Evolutionary conservation across 2,888 invertebrate genomes (phyloP).

Genomic region (Apamea anceps): DNA sequence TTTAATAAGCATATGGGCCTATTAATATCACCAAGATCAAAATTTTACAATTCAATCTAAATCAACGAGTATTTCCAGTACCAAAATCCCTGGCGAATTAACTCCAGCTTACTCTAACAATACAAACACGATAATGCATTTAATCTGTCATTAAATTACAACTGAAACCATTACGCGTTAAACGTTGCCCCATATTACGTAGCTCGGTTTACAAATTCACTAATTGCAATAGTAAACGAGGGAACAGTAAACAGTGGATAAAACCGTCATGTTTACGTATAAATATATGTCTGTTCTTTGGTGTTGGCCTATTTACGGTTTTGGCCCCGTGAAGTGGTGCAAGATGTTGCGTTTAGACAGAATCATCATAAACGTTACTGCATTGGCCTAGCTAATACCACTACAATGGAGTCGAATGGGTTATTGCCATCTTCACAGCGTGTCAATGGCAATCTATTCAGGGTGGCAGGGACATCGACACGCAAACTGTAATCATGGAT

Average conservation of each 20-base stretch:
- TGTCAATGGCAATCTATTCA: too few relatives aligned
- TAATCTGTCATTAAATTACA: slow-evolving; percentile 58
- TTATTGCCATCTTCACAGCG: not conserved
- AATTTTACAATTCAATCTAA: not conserved
- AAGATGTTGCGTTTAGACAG: slow-evolving; percentile 16
- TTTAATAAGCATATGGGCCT: not conserved
- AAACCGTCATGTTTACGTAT: slow-evolving; percentile 54
- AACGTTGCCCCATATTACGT: slow-evolving; percentile 38
- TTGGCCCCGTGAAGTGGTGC: slow-evolving; percentile 37
- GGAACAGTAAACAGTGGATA: slow-evolving; percentile 59
- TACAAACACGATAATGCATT: slow-evolving; percentile 53
- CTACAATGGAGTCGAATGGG: not conserved
- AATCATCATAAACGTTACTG: slow-evolving; percentile 13
- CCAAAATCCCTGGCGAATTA: slow-evolving; percentile 31
- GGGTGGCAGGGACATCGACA: too few relatives aligned
- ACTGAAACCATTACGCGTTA: slow-evolving; percentile 28
- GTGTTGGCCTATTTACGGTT: slow-evolving; percentile 53
- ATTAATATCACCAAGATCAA: not conserved
- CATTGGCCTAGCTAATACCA: not conserved
- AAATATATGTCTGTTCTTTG: slow-evolving; percentile 51
- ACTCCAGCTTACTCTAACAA: slow-evolving; percentile 35
- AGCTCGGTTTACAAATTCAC: slow-evolving; percentile 53
- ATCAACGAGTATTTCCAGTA: not conserved
- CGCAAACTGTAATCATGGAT: too few relatives aligned
- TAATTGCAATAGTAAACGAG: slow-evolving; percentile 62